Percentiles rank a stretch among this genome's conserved stretches.
Conservation (phyloP, 1,140 invertebrate genomes). For the Chlorops oryzae region DNA sequence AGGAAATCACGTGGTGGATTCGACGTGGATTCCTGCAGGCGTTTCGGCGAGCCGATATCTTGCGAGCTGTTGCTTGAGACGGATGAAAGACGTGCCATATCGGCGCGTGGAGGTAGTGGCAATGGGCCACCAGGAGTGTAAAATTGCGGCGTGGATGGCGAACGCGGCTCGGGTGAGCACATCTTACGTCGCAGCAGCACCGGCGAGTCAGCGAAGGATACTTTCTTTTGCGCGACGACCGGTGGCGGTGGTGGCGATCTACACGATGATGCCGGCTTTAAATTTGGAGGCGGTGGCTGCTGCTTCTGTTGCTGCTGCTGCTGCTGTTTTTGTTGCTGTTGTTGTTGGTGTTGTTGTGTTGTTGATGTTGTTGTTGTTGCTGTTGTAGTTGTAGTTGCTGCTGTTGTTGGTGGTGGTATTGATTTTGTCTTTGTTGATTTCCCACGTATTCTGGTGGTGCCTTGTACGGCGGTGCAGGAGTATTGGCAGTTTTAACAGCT, state of each 20-base stretch:
- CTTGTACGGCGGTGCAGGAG: constrained; percentile 46
- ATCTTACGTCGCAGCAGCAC: constrained; percentile 44
- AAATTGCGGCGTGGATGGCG: constrained; percentile 15
- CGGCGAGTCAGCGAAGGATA: constrained; percentile 45
- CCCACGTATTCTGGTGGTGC: constrained; percentile 45
- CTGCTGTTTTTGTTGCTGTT: neutral
- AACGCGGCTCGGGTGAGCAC: constrained; percentile 38
- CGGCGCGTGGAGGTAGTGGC: constrained; percentile 65
- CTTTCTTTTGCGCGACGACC: constrained; percentile 32
- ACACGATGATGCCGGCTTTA: too few relatives aligned
- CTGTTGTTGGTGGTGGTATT: neutral
- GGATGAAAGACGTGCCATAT: constrained; percentile 55
- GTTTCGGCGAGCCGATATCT: constrained; percentile 59
- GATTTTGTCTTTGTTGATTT: too few relatives aligned
- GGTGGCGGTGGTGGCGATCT: constrained; percentile 21
- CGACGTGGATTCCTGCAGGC: constrained; percentile 61
- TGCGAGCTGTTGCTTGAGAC: constrained; percentile 29
- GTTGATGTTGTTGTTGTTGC: constrained; percentile 2
- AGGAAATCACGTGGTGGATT: constrained; percentile 79
- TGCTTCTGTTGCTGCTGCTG: constrained; percentile 9
- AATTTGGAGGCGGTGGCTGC: constrained; percentile 13
- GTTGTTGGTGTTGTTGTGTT: constrained; percentile 5
- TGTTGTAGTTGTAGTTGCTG: constrained; percentile 3
- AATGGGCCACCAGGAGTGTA: constrained; percentile 56
- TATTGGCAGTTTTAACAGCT: constrained; percentile 34